Evolutionary conservation across 2,888 invertebrate genomes (phyloP).

Genomic region (Stenodema calcarata): DNA sequence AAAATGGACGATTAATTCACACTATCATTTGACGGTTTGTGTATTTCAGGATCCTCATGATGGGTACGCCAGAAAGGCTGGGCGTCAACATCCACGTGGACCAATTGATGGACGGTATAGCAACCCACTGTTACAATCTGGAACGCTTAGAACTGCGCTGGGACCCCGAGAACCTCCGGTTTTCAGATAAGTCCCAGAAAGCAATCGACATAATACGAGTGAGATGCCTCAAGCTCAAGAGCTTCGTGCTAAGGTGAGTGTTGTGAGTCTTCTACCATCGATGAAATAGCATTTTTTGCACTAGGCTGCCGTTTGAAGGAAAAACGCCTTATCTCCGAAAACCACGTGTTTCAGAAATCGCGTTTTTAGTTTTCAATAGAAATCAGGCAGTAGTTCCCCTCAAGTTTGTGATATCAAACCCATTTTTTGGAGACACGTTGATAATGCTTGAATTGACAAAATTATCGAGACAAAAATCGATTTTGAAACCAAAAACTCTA

Average conservation of each 20-base stretch:
- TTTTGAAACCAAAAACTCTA: too few species aligned
- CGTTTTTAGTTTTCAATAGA: too few species aligned
- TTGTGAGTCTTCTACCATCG: too few species aligned
- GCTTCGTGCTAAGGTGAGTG: constrained; percentile 87
- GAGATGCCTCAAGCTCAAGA: constrained; percentile 89
- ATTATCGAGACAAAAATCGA: too few species aligned
- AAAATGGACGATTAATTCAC: background rate
- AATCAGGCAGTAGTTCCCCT: too few species aligned
- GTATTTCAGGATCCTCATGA: constrained; percentile 84
- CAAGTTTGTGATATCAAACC: too few species aligned
- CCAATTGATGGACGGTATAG: constrained; percentile 96
- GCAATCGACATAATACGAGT: constrained; percentile 97
- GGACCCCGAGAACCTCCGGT: constrained; percentile 98
- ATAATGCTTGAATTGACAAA: too few species aligned
- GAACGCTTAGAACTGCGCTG: constrained; percentile 94
- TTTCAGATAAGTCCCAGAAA: constrained; percentile 99
- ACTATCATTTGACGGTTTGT: background rate
- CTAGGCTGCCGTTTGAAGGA: too few species aligned
- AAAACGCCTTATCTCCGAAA: too few species aligned
- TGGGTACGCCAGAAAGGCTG: constrained; percentile 96
- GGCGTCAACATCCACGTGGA: constrained; percentile 97
- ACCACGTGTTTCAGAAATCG: too few species aligned
- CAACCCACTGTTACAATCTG: constrained; percentile 85
- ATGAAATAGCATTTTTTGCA: too few species aligned
- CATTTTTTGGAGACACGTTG: too few species aligned